These are phyloP conservation scores for Polyodon spathula DNA, from an alignment of 2,113 vertebrate species.

Conservation along the genomic window DNA sequence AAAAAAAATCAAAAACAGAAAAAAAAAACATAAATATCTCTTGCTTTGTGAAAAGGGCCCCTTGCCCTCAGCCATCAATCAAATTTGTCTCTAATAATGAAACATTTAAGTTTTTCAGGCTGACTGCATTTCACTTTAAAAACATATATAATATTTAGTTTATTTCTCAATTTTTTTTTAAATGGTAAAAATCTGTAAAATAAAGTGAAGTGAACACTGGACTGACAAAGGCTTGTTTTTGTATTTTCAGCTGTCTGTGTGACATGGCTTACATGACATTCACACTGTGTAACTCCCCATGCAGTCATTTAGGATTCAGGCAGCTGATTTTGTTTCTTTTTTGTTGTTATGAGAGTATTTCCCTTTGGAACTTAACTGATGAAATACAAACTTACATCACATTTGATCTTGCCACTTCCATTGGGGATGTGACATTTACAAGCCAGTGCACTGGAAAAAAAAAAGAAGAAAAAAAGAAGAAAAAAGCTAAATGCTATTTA, in stretches of 20 bases:
- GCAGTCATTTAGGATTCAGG: conserved; percentile 5
- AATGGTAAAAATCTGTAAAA: too few relatives aligned
- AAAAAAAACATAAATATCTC: too few relatives aligned
- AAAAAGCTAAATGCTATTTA: too few relatives aligned
- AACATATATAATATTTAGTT: too few relatives aligned
- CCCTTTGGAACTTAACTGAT: conserved; percentile 12
- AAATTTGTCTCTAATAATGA: too few relatives aligned
- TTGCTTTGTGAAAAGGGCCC: too few relatives aligned
- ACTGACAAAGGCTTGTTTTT: neutral
- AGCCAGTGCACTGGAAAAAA: conserved; percentile 15
- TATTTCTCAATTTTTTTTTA: too few relatives aligned
- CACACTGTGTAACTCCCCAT: neutral
- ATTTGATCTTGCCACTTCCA: conserved; percentile 22
- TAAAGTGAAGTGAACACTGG: neutral
- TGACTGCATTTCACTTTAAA: too few relatives aligned
- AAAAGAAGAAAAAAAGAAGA: neutral
- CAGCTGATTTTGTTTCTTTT: neutral
- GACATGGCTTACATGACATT: conserved; percentile 2
- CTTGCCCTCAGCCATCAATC: too few relatives aligned
- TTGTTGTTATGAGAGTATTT: conserved; percentile 1
- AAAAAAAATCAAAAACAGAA: too few relatives aligned
- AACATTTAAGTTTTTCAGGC: too few relatives aligned
- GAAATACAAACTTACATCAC: conserved; percentile 19
- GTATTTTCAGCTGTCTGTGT: neutral
- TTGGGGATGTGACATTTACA: conserved; percentile 34